A percentile compares a stretch with the other conserved stretches of the same genome.
phyloP scores from a whole-genome alignment of 2,797 vertebrate species.

The Sebastes itinus region DNA sequence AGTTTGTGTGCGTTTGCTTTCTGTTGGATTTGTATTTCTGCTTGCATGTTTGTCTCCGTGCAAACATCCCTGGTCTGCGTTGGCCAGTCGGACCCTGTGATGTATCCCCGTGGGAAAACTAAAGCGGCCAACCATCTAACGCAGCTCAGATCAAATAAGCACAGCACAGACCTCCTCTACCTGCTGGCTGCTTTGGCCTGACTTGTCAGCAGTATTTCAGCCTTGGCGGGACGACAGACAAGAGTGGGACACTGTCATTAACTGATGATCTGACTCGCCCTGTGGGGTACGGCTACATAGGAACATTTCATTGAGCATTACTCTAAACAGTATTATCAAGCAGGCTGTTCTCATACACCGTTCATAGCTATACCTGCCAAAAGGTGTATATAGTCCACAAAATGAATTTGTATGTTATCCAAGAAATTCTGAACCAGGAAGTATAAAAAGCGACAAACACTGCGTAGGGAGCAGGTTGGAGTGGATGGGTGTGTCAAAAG shows the following conservation, averaged over 20 bases:
- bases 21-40: constrained; percentile 18
- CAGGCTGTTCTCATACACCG: too few relatives aligned
- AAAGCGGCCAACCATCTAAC: not conserved
- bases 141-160: constrained; percentile 8
- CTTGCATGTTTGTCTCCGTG: not conserved
- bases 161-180: not conserved
- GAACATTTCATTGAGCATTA: not conserved
- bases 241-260: not conserved
- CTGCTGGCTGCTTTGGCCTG: not conserved
- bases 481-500: too few relatives aligned
- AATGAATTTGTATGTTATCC: too few relatives aligned
- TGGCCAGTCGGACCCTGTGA: not conserved
- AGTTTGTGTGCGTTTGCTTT: not conserved
- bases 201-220: not conserved
- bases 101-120: not conserved
- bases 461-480: too few relatives aligned
- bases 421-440: too few relatives aligned
- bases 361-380: too few relatives aligned
- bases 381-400: too few relatives aligned
- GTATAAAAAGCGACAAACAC: too few relatives aligned
- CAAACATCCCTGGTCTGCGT: not conserved
- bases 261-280: not conserved
- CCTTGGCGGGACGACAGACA: not conserved
- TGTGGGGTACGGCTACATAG: not conserved
- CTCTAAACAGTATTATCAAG: not conserved